Evolutionary conservation across 2,888 invertebrate genomes (phyloP), one percentile per base, ranked within the genome.

Genomic region (Phyto melanocephala): DNA sequence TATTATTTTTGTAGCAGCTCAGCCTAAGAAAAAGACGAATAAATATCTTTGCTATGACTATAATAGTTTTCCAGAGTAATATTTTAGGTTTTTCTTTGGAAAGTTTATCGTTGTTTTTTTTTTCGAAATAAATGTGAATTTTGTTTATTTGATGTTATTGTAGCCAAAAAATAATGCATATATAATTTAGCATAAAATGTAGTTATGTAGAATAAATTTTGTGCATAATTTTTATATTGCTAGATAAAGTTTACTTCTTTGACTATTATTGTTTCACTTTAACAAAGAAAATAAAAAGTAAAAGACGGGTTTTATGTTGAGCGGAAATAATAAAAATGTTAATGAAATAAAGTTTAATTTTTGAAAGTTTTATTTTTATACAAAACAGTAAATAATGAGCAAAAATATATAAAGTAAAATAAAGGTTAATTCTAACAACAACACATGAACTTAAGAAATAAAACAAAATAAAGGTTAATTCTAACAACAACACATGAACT

Each of bases 121-220:
- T 52, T 11, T 42, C n/a, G 65, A 47, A 76, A 67, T 75, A 79
- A 79, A 71, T 71, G 17, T 76, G 82, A 70, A 82, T 79, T 79
- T 79, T 82, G 79, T 72, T 79, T 82, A 82, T 79, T 60, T 82
- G 65, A 71, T 82, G 79, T 67, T 70, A 75, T 62, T 65, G 70
- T 54, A 35, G 13, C 22, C 22, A 58, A 58, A 60, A 58, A 35
- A 37, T 17, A 35, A 20, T 63, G 2, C 35, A 33, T n/a, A n/a
- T n/a, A n/a, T n/a, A n/a, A n/a, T n/a, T n/a, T 28, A 5, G 28
- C 28, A 28, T 28, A 28, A 28, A 28, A 28, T 20, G 17, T 65
- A 54, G 24, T 47, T 20, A 20, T 47, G 47, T 20, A 17, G 15
- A 1, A 20, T 20, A 47, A 17, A 1, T 47, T 17, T 47, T 13